These are phyloP conservation scores for Ypsolopha scabrella DNA, from an alignment of 2,888 invertebrate genomes.

Conservation along the genomic window DNA sequence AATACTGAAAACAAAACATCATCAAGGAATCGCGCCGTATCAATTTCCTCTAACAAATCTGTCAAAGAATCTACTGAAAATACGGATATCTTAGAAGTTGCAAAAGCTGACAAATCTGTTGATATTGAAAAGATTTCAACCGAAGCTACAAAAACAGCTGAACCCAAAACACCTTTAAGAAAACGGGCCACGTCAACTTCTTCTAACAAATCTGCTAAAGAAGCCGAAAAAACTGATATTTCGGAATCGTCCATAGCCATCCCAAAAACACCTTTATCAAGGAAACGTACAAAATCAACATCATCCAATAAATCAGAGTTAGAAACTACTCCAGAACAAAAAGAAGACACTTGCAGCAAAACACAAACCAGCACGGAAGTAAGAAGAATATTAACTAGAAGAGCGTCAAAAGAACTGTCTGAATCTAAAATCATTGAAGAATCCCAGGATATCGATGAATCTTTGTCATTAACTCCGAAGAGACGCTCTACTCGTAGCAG, in stretches of 20 bases:
- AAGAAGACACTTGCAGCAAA: constrained; percentile 23
- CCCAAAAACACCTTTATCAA: constrained; percentile 31
- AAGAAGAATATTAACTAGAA: constrained; percentile 44
- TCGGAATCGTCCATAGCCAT: too few species aligned
- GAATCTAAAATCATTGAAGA: constrained; percentile 28
- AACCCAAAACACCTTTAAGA: neutral
- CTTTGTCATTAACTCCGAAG: constrained; percentile 27
- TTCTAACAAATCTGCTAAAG: constrained; percentile 10
- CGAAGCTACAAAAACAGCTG: neutral
- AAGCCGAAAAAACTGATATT: neutral
- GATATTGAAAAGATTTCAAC: neutral
- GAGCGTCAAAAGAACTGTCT: constrained; percentile 45
- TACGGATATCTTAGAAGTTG: neutral
- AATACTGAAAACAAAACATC: neutral
- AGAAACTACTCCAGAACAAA: constrained; percentile 27
- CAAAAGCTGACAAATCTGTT: neutral
- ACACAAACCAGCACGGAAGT: constrained; percentile 43
- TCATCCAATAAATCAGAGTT: constrained; percentile 28
- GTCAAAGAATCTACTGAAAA: constrained; percentile 6
- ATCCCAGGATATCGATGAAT: constrained; percentile 7
- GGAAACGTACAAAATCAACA: constrained; percentile 40
- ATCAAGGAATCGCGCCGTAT: neutral
- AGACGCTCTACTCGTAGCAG: constrained; percentile 28
- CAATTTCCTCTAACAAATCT: constrained; percentile 6
- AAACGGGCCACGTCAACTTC: neutral